Percentiles rank a stretch among this genome's conserved stretches.
Conservation (phyloP, 2,797 vertebrate genomes). For the Nannoperca obscura region DNA sequence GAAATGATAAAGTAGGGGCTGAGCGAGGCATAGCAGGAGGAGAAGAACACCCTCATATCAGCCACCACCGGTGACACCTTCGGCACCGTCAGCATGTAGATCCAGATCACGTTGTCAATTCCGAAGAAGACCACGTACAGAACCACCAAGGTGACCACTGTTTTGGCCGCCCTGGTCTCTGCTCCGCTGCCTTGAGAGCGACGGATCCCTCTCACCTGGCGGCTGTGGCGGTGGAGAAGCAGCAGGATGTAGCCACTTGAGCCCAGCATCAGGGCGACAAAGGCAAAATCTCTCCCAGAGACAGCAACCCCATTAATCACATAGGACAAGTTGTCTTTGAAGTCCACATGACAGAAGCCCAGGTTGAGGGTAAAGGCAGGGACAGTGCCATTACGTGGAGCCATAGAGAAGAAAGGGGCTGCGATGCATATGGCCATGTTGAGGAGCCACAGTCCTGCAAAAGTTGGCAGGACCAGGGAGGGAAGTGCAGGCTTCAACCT, state of each 20-base stretch:
- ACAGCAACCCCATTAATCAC: slow-evolving; percentile 84
- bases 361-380: slow-evolving; percentile 87
- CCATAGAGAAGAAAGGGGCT: slow-evolving; percentile 83
- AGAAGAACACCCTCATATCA: slow-evolving; percentile 89
- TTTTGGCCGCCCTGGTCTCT: slow-evolving; percentile 85
- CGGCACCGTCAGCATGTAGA: slow-evolving; percentile 87
- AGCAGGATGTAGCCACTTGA: slow-evolving; percentile 86
- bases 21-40: slow-evolving; percentile 85
- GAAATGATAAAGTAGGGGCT: slow-evolving; percentile 87
- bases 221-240: slow-evolving; percentile 83
- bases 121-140: slow-evolving; percentile 88
- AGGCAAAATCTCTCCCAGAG: slow-evolving; percentile 84
- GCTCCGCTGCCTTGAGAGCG: slow-evolving; percentile 70
- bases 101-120: slow-evolving; percentile 88
- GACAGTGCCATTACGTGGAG: slow-evolving; percentile 83
- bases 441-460: slow-evolving; percentile 82
- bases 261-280: slow-evolving; percentile 85
- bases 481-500: slow-evolving; percentile 79
- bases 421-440: slow-evolving; percentile 86
- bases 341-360: slow-evolving; percentile 87
- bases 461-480: slow-evolving; percentile 79
- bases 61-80: slow-evolving; percentile 85
- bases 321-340: slow-evolving; percentile 83
- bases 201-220: slow-evolving; percentile 72
- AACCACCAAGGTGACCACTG: slow-evolving; percentile 84